Conservation (phyloP, 2,888 invertebrate species). For the Pelosia muscerda region DNA sequence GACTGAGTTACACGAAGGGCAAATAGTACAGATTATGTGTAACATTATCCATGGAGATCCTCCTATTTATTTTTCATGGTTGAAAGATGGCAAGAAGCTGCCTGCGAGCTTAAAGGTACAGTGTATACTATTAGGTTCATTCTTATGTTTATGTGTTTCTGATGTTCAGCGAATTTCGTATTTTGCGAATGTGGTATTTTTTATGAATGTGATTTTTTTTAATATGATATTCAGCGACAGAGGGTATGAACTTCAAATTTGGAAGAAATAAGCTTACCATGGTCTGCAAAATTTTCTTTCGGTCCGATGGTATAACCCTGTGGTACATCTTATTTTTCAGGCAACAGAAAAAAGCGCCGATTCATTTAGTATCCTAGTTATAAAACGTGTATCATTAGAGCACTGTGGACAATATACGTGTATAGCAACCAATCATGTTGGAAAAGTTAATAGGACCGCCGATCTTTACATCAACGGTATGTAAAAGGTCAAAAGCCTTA, state of each 20-base stretch:
- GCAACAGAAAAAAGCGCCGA: constrained; percentile 90
- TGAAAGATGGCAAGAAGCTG: constrained; percentile 89
- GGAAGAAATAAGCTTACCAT: no score
- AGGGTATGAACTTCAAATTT: no score
- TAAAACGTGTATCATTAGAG: constrained; percentile 89
- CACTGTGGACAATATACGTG: constrained; percentile 92
- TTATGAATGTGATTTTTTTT: no score
- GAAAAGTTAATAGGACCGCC: constrained; percentile 90
- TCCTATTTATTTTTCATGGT: constrained; percentile 90
- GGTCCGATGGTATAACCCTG: constrained; percentile 25
- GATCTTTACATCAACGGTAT: constrained; percentile 91
- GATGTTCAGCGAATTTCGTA: constrained; percentile 15
- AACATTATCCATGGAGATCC: constrained; percentile 91
- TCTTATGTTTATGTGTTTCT: neutral
- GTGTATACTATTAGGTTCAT: neutral
- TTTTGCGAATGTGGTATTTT: no score
- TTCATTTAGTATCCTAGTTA: constrained; percentile 90
- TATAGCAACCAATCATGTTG: constrained; percentile 90
- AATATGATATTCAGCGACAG: no score
- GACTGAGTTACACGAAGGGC: constrained; percentile 92
- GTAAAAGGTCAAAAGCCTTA: constrained; percentile 67
- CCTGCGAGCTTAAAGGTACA: constrained; percentile 88
- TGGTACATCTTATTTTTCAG: constrained; percentile 64
- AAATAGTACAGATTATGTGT: constrained; percentile 94
- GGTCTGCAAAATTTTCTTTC: neutral